Base-by-base conservation (phyloP, 2,888 invertebrate species). In the Drosophila affinis region DNA sequence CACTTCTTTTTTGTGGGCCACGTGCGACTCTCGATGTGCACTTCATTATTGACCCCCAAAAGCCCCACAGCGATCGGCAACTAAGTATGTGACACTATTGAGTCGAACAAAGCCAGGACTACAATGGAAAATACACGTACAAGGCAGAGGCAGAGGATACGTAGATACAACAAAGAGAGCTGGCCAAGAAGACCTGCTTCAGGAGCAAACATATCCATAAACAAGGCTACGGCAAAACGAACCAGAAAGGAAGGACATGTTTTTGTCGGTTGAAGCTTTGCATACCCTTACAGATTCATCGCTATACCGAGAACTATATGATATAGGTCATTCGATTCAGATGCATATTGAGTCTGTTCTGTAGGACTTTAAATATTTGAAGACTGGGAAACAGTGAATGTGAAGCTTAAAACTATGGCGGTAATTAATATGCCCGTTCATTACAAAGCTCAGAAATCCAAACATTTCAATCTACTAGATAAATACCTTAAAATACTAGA, bases 21-120 rank as follows among this genome's bases (percentile, higher is more conserved):
- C 51, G 47, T 44, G 27, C 39, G 7, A 7, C 21, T 48, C 17
- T 61, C 48, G 54, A 48, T 71, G 53, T 72, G 75, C 76, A 63
- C 76, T 79, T 79, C 62, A 79, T 82, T 82, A 77, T 74, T 78
- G 80, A 87, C 82, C 75, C 71, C 70, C 79, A 81, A 81, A 69
- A 64, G 60, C 51, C 59, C 52, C 48, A 49, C 49, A 73, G 72
- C 73, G 60, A 74, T 74, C 77, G 65, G 65, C 67, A 65, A 65
- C 65, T 67, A 71, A 76, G 76, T 56, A 73, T 70, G 65, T 75
- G 78, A 76, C 87, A 81, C 80, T 81, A 78, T 82, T 80, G 69
- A 76, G 52, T 39, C 61, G 60, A 67, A 75, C 73, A 68, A 77
- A 57, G 62, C 57, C 65, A 58, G 70, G 76, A 73, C 65, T 57